Base-by-base conservation (phyloP, 1,140 invertebrate genomes). In the Himalopsyche phryganea region DNA sequence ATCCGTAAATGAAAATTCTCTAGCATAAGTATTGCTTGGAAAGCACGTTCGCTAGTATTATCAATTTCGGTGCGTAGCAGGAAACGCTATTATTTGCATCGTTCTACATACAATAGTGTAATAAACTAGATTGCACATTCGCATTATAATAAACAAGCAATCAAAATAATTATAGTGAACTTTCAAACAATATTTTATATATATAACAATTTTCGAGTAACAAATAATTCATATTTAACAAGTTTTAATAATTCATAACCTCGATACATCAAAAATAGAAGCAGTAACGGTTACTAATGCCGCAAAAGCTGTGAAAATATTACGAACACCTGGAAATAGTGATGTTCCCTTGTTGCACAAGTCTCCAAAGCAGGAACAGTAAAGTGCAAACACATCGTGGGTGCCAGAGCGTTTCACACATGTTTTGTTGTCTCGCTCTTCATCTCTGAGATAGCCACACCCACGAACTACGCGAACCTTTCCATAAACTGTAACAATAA, bases 321-420 rank as follows among this genome's bases (percentile, higher is more conserved):
- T 20, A 2, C 47, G 33, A 32, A 19, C 23, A 5, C 23, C 18
- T 4, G 46, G 35, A 11, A 28, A 41, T 23, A 56, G 47, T 10
- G 47, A 58, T 11, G 46, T 19, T 7, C 51, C 81, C 17, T 71
- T 67, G 66, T 92, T 92, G 72, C 90, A 92, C 4, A 88, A 74
- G 63, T 88, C 83, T 6, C 79, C 79, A 57, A 83, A 84, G 67
- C 90, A 92, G 18, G 87, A 80, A 70, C 90, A 92, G 66, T 91
- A 91, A 2, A 75, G 74, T 38, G 85, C 81, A 42, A 84, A 80
- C 1, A 91, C 81, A 52, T 91, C 86, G 52, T 88, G 86, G 4
- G 85, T 90, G 7, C 89, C 89, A 0, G 81, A 80, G 60, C 87
- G 81, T 61, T 71, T 76, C 32, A 83, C 65, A 67, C 89, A 91